Evolutionary conservation across 2,888 invertebrate species (phyloP), one percentile per base, ranked within the genome.

Genomic region (Laspeyria flexula): DNA sequence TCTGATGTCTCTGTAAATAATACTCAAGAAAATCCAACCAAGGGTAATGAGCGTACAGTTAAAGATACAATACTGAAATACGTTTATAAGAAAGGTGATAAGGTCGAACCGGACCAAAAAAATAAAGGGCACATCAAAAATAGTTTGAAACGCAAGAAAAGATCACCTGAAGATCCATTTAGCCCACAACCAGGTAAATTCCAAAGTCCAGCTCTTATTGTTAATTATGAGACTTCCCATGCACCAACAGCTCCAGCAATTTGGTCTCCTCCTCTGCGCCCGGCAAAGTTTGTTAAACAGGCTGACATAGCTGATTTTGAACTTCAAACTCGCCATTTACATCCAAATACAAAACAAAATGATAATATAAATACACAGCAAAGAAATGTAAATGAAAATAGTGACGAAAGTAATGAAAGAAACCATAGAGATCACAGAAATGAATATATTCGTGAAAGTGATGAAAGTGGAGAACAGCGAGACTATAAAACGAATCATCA

Each of bases 271-370:
- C 60, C 65, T 9, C 54, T 69, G 55, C 61, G 60, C 33, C 67
- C 71, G 3, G 61, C 56, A 25, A 78, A 76, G 27, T 59, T 73
- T 25, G 77, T 88, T 15, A 76, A 81, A 57, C 66, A 65, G 25
- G 73, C 80, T 1, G 71, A 80, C 39, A 70, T 90, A 70, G 89
- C 88, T 30, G 83, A 90, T 69, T 90, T 86, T 53, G 82, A 83
- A 42, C 85, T 90, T 43, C 79, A 87, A 72, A 86, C 88, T 0
- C 58, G 79, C 29, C 90, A 90, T 62, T 72, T 38, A 16, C 56
- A 66, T 23, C 37, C 47, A 18, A 58, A 58, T 33, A 12, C 35
- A 29, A 51, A 50, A 39, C 57, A 39, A 6, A 50, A 59, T 37
- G 45, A 55, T 12, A 62, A 48, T 33, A 38, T 51, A 50, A 59